Evolutionary conservation across 1,140 invertebrate genomes (phyloP), one percentile per base, ranked within the genome.

Genomic region (Berghia stephanieae): DNA sequence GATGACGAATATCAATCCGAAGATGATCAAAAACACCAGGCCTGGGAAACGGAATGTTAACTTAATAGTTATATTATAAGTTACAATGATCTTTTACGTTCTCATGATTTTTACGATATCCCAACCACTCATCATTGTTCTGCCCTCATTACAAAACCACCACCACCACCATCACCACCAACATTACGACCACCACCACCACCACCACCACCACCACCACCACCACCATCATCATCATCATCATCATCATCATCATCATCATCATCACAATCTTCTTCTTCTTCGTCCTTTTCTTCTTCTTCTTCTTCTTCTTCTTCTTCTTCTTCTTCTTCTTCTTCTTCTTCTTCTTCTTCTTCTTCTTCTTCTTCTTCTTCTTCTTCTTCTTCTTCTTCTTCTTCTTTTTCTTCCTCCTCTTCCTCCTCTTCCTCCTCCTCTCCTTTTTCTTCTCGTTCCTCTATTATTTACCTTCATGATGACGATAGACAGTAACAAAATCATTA

Each of bases 1-100:
- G 36, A 91, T 81, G 13, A 90, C 75, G 27, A 91, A 82, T 18
- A 91, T 83, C 2, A 89, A 43, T 31, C 85, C 87, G 73, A 91
- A 91, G 24, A 91, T 86, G 8, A 89, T 73, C 4, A 91, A 80
- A 78, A 91, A 91, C 3, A 89, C 85, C 16, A 91, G 80, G 38
- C 91, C 91, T 86, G 77, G 2, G 57, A 73, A 16, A 49, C 52
- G 46, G 42, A 55, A 55, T 31, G 3, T 2, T 31, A 63, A 10
- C 10, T 63, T 16, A 16, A 63, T 21, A 63, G 27, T 63, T 10
- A 27, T 63, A 18, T 21, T 8, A 16, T 63, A 18, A 27, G 16
- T 63, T 31, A 16, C 8, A 16, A 63, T 10, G 10, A 8, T 31
- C 8, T 10, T 13, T 63, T 13, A 63, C 27, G 13, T 10, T 13